Base-by-base conservation (phyloP, 2,797 vertebrate species). In the Takifugu ocellatus region DNA sequence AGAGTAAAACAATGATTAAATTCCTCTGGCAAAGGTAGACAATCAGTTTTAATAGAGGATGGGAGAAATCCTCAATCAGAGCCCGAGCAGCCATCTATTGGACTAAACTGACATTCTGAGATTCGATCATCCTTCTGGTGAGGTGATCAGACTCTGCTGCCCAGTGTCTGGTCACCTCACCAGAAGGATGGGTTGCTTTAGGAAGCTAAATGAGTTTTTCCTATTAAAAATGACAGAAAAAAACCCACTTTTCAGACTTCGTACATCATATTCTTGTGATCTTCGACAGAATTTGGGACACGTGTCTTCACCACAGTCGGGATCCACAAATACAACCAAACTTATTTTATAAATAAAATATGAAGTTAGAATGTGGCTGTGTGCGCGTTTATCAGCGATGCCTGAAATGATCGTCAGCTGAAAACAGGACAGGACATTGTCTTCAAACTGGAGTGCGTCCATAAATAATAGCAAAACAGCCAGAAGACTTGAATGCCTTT, bases 11-110 rank as follows among this genome's bases (percentile, higher is more conserved):
- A 73, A 84, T 82, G 56, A 88, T 90, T 81, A 68, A 74, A 87
- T 85, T 85, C 63, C 54, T 76, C 56, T 76, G 68, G 68, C 74
- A 73, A 90, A 86, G 79, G 86, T 87, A 90, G 90, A 91, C 90
- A 91, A 91, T 91, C 88, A 87, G 80, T 86, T 85, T 78, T 84
- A 82, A 90, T 91, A 86, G 88, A 88, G 79, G 82, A 88, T 80
- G 69, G 87, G 85, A 87, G 88, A 88, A 90, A 91, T 89, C 86
- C 87, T 90, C 85, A 85, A 88, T 91, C 88, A 89, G 84, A 29
- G 27, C 27, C 31, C 7, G 31, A 33, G 6, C 31, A 33, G 31
- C 31, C 31, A 33, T 33, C 10, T 10, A 82, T 78, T 81, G 84
- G 77, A 31, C 61, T 21, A 68, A 76, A 71, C 82, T 78, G 81